These are phyloP conservation scores for Cryptoblepharus egeriae DNA, from an alignment of 2,797 vertebrate species.

Conservation along the genomic window DNA sequence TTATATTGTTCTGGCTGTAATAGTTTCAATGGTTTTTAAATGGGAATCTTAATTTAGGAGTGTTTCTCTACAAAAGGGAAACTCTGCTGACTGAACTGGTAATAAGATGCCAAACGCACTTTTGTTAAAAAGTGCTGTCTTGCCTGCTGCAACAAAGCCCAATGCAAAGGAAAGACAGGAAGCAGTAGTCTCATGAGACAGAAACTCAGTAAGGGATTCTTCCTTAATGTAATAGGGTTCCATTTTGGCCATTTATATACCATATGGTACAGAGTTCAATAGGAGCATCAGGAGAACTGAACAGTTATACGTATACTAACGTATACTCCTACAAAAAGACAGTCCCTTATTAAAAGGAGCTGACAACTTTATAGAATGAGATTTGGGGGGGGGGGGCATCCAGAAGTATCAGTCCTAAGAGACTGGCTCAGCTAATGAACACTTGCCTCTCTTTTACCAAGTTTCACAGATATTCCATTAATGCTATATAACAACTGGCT, in stretches of 20 bases:
- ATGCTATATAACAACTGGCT: not conserved
- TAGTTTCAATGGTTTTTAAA: not conserved
- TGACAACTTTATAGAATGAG: not conserved
- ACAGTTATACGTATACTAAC: not conserved
- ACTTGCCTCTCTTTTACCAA: too few species aligned
- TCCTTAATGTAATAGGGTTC: not conserved
- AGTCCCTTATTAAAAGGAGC: not conserved
- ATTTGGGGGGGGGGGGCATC: not conserved
- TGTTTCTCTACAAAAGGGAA: not conserved
- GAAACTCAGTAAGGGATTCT: not conserved
- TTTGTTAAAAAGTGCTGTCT: not conserved
- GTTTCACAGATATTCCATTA: not conserved
- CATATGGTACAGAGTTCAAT: not conserved
- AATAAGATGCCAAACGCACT: slow-evolving; percentile 5
- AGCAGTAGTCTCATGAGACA: not conserved
- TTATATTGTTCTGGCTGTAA: too few species aligned
- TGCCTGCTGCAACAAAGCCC: too few species aligned
- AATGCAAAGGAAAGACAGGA: not conserved
- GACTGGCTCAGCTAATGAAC: too few species aligned
- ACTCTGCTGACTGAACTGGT: not conserved
- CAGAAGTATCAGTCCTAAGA: too few species aligned
- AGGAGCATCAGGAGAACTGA: not conserved
- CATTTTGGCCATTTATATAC: not conserved
- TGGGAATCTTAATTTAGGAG: not conserved
- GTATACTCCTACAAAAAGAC: not conserved